phyloP scores from a whole-genome alignment of 2,888 invertebrate genomes.

The Urechis unicinctus region DNA sequence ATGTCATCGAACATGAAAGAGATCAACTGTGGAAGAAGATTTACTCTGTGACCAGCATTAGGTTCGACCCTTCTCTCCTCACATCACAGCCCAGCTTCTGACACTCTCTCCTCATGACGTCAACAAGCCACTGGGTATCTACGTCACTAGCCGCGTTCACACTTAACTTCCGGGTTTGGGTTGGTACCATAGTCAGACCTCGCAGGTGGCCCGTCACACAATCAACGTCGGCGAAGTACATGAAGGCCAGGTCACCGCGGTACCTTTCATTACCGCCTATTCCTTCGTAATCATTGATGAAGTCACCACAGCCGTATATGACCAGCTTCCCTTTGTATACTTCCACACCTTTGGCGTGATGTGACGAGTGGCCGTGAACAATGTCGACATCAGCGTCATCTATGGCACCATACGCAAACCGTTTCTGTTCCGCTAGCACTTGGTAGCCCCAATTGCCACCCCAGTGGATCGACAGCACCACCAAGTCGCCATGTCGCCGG shows the following conservation, averaged over 20 bases:
- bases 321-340: slow-evolving; percentile 23
- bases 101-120: slow-evolving; percentile 14
- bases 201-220: slow-evolving; percentile 5
- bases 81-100: slow-evolving; percentile 9
- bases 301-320: slow-evolving; percentile 24
- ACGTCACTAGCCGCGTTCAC: slow-evolving; percentile 3
- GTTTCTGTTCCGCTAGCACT: slow-evolving; percentile 3
- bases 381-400: slow-evolving; percentile 19
- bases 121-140: slow-evolving; percentile 9
- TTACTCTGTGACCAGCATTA: background rate
- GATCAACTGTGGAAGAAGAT: too few species aligned
- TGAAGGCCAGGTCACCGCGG: slow-evolving; percentile 15
- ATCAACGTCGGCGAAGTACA: slow-evolving; percentile 13
- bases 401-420: slow-evolving; percentile 19
- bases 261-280: slow-evolving; percentile 16
- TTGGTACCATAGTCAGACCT: slow-evolving; percentile 13
- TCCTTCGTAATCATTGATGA: slow-evolving; percentile 23
- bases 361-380: slow-evolving; percentile 23
- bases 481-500: slow-evolving; percentile 13
- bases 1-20: too few species aligned
- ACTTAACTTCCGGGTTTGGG: slow-evolving; percentile 7
- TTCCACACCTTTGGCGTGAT: slow-evolving; percentile 23
- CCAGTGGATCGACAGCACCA: slow-evolving; percentile 23
- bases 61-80: background rate
- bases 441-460: slow-evolving; percentile 24